These are phyloP conservation scores for Cryptocephalus primarius DNA, from an alignment of 2,888 invertebrate genomes.

Conservation along the genomic window DNA sequence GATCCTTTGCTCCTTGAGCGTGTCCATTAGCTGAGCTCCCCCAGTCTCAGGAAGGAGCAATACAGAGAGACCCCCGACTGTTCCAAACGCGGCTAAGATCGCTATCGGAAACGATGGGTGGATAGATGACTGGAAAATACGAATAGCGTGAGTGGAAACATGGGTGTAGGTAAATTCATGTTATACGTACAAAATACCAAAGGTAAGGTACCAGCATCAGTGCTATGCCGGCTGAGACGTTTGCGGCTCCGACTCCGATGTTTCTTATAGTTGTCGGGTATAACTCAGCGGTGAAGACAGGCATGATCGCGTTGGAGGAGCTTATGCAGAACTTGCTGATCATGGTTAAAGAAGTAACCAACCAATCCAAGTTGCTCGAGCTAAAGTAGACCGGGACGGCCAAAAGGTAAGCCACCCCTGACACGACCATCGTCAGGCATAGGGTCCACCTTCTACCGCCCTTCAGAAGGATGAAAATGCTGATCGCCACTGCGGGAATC, in stretches of 20 bases:
- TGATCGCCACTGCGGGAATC: conserved; percentile 65
- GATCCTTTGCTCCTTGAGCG: conserved; percentile 21
- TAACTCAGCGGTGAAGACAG: conserved; percentile 66
- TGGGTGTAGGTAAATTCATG: not conserved
- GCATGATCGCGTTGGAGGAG: conserved; percentile 68
- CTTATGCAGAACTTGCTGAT: conserved; percentile 71
- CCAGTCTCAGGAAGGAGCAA: conserved; percentile 69
- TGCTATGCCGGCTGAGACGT: conserved; percentile 64
- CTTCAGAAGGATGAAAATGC: conserved; percentile 63
- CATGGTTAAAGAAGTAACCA: conserved; percentile 64
- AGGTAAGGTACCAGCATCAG: conserved; percentile 68
- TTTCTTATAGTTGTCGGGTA: conserved; percentile 73
- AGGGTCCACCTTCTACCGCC: conserved; percentile 64
- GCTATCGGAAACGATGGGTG: conserved; percentile 61
- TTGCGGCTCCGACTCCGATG: conserved; percentile 65
- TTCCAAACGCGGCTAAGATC: conserved; percentile 56
- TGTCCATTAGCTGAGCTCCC: conserved; percentile 39
- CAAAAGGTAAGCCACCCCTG: conserved; percentile 57
- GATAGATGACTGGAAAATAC: conserved; percentile 47
- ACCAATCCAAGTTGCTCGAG: conserved; percentile 48
- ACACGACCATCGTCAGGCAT: conserved; percentile 53
- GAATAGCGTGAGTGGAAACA: not conserved
- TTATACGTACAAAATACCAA: conserved; percentile 56
- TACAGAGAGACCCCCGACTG: conserved; percentile 60
- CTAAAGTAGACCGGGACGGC: conserved; percentile 43